These are phyloP conservation scores for Stomatorhinus ivindoensis DNA, from an alignment of 2,113 vertebrate species.

Conservation along the genomic window DNA sequence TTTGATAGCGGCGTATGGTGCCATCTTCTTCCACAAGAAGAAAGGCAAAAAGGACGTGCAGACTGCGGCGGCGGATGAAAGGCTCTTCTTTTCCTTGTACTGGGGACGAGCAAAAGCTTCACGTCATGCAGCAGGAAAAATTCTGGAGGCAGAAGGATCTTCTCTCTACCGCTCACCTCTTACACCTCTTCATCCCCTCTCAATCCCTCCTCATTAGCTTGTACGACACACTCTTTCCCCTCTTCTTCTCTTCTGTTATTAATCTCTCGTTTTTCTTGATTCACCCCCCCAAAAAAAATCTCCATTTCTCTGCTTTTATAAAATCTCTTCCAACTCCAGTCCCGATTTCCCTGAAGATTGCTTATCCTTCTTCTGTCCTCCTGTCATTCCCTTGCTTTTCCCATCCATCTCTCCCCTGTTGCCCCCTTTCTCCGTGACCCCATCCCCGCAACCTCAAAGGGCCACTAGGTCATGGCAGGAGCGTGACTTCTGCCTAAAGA, in stretches of 20 bases:
- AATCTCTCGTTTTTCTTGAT: not conserved
- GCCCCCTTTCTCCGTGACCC: not conserved
- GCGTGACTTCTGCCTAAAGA: conserved; percentile 81
- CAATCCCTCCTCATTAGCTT: not conserved
- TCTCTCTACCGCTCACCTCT: not conserved
- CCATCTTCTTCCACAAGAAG: not conserved
- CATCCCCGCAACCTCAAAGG: not conserved
- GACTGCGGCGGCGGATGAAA: not conserved
- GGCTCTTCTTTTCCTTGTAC: not conserved
- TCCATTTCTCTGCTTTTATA: not conserved
- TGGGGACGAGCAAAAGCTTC: not conserved
- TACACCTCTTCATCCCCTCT: not conserved
- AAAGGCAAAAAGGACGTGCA: not conserved
- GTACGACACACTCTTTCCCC: not conserved
- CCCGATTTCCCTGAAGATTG: not conserved
- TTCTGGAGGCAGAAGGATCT: not conserved
- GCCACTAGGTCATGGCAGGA: conserved; percentile 84
- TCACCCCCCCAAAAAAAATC: not conserved
- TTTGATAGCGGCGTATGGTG: not conserved
- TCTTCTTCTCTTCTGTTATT: not conserved
- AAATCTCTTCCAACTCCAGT: not conserved
- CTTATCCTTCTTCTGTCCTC: not conserved
- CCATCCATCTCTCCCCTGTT: not conserved
- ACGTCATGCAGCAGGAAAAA: not conserved
- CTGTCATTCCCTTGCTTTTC: not conserved